Base-by-base conservation (phyloP, 1,140 invertebrate species). In the Cydia strobilella region DNA sequence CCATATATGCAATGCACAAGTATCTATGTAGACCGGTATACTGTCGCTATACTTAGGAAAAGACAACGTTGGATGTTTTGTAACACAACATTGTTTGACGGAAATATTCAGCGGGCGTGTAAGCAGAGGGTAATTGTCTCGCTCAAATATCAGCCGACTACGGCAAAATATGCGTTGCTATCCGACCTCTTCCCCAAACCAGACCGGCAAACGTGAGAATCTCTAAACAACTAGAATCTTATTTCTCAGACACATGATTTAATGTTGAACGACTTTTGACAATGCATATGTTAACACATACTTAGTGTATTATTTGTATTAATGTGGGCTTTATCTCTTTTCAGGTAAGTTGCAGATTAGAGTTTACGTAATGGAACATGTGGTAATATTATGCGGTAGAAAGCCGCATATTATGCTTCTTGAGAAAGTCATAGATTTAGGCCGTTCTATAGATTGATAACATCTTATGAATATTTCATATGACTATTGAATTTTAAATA, bases 1-100 rank as follows among this genome's bases (percentile, higher is more conserved):
- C 18, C 9, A 23, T 23, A n/a, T 20, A 59, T 51, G 48, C 15
- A 15, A 59, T 51, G 48, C 15, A 15, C 2, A n/a, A 5, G 15
- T n/a, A 15, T 51, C 42, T 51, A 51, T 51, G 4, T 51, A 51
- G 48, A 45, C 18, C 5, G 15, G 48, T 51, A 23, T 12, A 20
- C 23, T 18, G 54, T 59, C 54, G 9, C 20, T 59, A 59, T 59
- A n/a, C n/a, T n/a, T n/a, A 59, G 7, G 54, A 59, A 54, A 59
- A 59, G 54, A n/a, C 35, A 39, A 69, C 31, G 20, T n/a, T 18
- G 54, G 15, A 85, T 87, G 84, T 90, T 88, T 90, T 84, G 87
- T 82, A 87, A 86, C 72, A 81, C 78, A 83, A 82, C 82, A 74
- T 76, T 87, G 86, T 89, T 90, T 89, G 81, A 59, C 79, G 85